These are phyloP conservation scores for Chrysemys picta DNA, from an alignment of 2,113 vertebrate genomes.

Conservation along the genomic window DNA sequence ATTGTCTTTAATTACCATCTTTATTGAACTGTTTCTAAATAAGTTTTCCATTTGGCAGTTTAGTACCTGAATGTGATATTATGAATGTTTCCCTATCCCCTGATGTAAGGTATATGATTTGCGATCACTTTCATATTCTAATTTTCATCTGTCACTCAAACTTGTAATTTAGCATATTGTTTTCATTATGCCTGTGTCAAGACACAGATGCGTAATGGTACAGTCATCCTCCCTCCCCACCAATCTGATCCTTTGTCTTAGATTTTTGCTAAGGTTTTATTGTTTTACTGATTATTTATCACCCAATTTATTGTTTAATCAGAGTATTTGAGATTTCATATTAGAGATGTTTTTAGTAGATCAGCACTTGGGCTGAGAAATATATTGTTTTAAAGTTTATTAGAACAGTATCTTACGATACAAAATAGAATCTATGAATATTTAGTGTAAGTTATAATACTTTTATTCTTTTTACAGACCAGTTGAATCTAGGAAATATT, in stretches of 20 bases:
- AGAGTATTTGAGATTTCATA: slow-evolving; percentile 4
- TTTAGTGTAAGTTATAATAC: neutral
- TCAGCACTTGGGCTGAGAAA: neutral
- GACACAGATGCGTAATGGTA: neutral
- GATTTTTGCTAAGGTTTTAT: neutral
- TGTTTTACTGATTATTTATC: slow-evolving; percentile 17
- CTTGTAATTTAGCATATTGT: slow-evolving; percentile 16
- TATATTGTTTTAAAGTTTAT: neutral
- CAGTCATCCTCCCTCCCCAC: neutral
- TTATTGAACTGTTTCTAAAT: slow-evolving; percentile 47
- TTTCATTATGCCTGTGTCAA: slow-evolving; percentile 18
- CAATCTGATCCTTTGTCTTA: neutral
- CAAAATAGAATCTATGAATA: neutral
- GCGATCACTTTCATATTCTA: neutral
- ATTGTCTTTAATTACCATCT: slow-evolving; percentile 49
- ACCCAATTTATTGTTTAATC: neutral
- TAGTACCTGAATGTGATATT: slow-evolving; percentile 26
- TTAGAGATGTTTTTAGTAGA: neutral
- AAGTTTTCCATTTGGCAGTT: slow-evolving; percentile 28
- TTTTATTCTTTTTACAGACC: neutral
- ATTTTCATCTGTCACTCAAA: slow-evolving; percentile 46
- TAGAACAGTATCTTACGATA: neutral
- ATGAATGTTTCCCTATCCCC: slow-evolving; percentile 25
- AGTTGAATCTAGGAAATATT: neutral
- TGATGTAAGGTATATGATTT: neutral